A percentile compares a stretch with the other conserved stretches of the same genome.
Evolutionary conservation across 1,140 invertebrate genomes (phyloP).

Genomic region (Drosophila rhopaloa): DNA sequence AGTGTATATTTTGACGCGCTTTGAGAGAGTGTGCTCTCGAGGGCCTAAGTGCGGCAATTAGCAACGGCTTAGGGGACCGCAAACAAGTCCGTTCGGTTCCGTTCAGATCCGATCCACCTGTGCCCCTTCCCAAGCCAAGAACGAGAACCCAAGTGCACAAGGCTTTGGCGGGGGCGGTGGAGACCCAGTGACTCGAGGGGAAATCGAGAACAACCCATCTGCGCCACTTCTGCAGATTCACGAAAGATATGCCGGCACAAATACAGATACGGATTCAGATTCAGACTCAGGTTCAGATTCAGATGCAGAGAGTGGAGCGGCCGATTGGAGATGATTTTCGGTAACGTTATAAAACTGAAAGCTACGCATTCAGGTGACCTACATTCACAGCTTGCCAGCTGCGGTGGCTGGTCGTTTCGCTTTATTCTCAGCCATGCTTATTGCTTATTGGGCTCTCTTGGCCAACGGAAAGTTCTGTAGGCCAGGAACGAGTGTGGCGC

Average conservation of each 20-base stretch:
- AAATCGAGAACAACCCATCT: background rate
- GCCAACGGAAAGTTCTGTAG: constrained; percentile 1
- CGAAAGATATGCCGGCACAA: background rate
- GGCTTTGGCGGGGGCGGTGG: background rate
- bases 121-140: background rate
- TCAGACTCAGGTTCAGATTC: constrained; percentile 4
- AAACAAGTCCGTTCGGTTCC: constrained; percentile 1
- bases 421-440: constrained; percentile 16
- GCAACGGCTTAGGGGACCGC: constrained; percentile 33
- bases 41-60: constrained; percentile 33
- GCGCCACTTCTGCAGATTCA: background rate
- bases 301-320: constrained; percentile 1
- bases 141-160: constrained; percentile 2
- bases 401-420: constrained; percentile 24
- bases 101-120: background rate
- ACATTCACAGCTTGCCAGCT: constrained; percentile 52
- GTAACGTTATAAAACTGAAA: constrained; percentile 80
- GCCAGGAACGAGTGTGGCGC: background rate
- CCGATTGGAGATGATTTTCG: constrained; percentile 44
- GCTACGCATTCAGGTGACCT: constrained; percentile 75
- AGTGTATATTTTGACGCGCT: constrained; percentile 67
- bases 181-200: background rate
- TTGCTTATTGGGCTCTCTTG: constrained; percentile 16
- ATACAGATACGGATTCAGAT: background rate
- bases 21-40: constrained; percentile 51